phyloP scores from a whole-genome alignment of 2,797 vertebrate species.

The Pseudotriccus pelzelni region DNA sequence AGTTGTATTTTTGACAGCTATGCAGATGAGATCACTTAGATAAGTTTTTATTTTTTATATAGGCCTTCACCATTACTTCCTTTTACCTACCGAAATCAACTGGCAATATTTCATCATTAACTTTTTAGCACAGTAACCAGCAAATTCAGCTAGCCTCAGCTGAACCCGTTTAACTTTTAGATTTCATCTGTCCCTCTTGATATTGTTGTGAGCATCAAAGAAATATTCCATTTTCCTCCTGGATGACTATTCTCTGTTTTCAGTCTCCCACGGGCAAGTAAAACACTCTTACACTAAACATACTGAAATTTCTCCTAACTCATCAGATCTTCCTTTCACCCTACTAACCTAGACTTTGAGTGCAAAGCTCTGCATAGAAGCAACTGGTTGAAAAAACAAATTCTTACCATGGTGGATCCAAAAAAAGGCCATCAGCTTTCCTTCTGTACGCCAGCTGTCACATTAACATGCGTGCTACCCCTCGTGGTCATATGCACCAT shows the following conservation, averaged over 20 bases:
- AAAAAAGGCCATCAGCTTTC: constrained; percentile 19
- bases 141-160: background rate
- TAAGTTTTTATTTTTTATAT: background rate
- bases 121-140: background rate
- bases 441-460: background rate
- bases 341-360: background rate
- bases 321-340: background rate
- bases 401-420: background rate
- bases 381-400: background rate
- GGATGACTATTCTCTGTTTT: background rate
- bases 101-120: background rate
- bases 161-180: constrained; percentile 14
- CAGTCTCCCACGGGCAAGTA: background rate
- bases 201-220: background rate
- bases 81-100: background rate
- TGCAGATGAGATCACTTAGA: background rate
- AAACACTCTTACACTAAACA: background rate
- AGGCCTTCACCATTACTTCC: background rate
- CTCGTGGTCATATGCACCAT: background rate
- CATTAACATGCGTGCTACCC: background rate
- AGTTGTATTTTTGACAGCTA: background rate
- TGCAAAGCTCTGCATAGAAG: background rate
- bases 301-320: background rate
- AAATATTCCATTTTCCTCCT: constrained; percentile 1
- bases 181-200: constrained; percentile 20